Conservation (phyloP, 2,113 vertebrate genomes). For the Hemiscyllium ocellatum region DNA sequence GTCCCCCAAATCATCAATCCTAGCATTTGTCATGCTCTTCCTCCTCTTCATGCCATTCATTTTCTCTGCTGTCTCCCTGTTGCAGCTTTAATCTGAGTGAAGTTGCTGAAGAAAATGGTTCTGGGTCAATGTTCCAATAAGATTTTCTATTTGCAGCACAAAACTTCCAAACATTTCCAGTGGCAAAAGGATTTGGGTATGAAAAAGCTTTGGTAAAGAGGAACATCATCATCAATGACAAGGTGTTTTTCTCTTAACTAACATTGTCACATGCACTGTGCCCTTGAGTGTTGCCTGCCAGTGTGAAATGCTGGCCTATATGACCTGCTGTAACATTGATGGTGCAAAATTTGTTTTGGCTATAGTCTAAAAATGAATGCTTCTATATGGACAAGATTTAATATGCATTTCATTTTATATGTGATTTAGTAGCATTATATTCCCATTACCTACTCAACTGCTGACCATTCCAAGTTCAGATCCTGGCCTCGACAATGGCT, state of each 20-base stretch:
- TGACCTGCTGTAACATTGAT: neutral
- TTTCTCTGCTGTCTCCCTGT: neutral
- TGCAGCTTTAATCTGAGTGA: neutral
- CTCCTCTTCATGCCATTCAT: neutral
- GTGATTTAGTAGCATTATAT: neutral
- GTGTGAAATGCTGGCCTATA: neutral
- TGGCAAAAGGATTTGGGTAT: neutral
- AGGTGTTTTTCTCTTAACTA: neutral
- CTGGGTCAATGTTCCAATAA: neutral
- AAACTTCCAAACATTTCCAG: neutral
- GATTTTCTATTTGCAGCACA: neutral
- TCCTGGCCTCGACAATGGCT: neutral
- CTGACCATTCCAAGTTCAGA: neutral
- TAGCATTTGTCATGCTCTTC: neutral
- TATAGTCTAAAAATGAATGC: neutral
- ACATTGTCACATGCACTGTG: neutral
- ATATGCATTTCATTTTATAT: neutral
- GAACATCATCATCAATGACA: neutral
- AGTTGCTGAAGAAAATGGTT: neutral
- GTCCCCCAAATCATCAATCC: neutral
- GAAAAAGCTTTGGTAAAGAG: neutral
- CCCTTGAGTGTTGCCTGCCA: no score
- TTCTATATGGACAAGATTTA: neutral
- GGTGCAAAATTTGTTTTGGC: neutral
- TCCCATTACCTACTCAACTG: neutral